These are phyloP conservation scores for Bergia puertoricense DNA, from an alignment of 92 coral and sea anemone species.

Conservation along the genomic window DNA sequence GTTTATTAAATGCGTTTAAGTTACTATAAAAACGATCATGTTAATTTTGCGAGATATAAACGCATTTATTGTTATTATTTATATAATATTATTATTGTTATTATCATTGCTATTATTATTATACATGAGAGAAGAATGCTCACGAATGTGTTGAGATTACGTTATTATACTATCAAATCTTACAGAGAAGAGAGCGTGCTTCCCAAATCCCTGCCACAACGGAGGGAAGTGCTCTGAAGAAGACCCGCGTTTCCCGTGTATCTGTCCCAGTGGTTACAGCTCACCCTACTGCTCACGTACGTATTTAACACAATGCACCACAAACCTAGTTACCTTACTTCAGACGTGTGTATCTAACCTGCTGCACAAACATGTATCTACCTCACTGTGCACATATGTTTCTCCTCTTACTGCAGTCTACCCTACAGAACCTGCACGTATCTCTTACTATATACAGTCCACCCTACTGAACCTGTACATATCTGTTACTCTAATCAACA, in stretches of 20 bases:
- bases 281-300: conserved; percentile 83
- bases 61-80: too few relatives aligned
- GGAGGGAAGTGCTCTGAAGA: conserved; percentile 68
- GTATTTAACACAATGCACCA: background rate
- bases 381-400: background rate
- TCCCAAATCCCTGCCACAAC: conserved; percentile 69
- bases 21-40: too few relatives aligned
- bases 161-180: background rate
- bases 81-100: too few relatives aligned
- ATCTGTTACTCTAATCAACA: background rate
- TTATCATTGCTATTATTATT: too few relatives aligned
- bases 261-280: conserved; percentile 79
- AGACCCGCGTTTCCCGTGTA: conserved; percentile 63
- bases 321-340: conserved; percentile 41
- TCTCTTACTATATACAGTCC: background rate
- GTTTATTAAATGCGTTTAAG: too few relatives aligned
- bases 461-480: background rate
- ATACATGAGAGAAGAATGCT: background rate
- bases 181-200: conserved; percentile 56
- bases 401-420: background rate
- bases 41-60: too few relatives aligned
- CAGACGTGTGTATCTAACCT: background rate
- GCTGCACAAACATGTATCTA: background rate
- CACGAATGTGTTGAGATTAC: background rate
- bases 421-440: background rate